Conservation (phyloP, 53 echinoderm and acorn worm genomes). For the Actinopyga echinites region DNA sequence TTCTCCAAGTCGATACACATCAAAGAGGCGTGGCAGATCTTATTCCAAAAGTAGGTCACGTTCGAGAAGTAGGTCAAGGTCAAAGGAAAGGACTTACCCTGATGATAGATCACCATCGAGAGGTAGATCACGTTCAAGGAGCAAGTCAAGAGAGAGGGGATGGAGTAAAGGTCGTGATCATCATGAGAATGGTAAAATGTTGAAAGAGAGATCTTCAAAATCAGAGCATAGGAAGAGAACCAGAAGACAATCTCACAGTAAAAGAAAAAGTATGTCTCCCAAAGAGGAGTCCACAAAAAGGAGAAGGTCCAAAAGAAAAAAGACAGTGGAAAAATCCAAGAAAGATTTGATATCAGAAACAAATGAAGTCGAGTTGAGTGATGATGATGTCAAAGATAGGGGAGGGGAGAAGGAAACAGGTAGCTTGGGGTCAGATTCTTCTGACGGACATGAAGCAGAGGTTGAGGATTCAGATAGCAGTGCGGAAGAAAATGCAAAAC, state of each 20-base stretch:
- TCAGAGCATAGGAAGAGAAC: background rate
- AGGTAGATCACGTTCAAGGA: constrained; percentile 45
- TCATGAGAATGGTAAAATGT: background rate
- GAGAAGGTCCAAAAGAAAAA: background rate
- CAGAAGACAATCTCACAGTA: background rate
- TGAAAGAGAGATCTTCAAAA: background rate
- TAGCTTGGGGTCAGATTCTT: background rate
- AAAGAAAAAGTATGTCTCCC: background rate
- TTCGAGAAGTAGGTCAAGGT: constrained; percentile 9
- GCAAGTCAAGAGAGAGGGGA: background rate
- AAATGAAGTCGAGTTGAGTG: background rate
- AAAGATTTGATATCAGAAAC: background rate
- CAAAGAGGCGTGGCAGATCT: background rate
- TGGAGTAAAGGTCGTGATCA: constrained; percentile 2
- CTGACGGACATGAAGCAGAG: constrained; percentile 12
- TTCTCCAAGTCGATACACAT: background rate
- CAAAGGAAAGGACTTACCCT: background rate
- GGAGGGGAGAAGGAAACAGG: background rate
- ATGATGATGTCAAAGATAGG: constrained; percentile 33
- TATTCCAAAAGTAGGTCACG: background rate
- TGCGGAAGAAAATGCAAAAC: constrained; percentile 19
- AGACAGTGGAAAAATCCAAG: background rate
- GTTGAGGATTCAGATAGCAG: constrained; percentile 23
- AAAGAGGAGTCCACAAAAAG: background rate
- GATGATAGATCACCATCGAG: constrained; percentile 12